Conservation (phyloP, 2,113 vertebrate species). For the Onychostoma macrolepis region DNA sequence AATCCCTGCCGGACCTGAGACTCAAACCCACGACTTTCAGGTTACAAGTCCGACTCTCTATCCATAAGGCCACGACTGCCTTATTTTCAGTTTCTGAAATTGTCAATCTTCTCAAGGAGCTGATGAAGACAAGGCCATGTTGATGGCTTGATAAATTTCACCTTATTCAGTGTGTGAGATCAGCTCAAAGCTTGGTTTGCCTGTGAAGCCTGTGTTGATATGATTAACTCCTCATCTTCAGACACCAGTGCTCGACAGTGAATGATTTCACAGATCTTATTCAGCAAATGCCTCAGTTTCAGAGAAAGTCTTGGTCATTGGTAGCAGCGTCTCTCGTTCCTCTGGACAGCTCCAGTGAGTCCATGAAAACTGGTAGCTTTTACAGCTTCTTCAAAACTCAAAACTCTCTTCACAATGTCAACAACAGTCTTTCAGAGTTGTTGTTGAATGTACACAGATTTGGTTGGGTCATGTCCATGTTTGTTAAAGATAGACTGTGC, state of each 20-base stretch:
- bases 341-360: slow-evolving; percentile 48
- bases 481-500: slow-evolving; percentile 51
- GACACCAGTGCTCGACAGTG: slow-evolving; percentile 48
- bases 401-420: slow-evolving; percentile 25
- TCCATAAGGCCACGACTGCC: too few relatives aligned
- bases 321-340: slow-evolving; percentile 33
- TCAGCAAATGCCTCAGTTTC: slow-evolving; percentile 40
- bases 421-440: slow-evolving; percentile 25
- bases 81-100: slow-evolving; percentile 17
- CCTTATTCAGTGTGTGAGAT: not conserved
- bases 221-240: not conserved
- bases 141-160: not conserved
- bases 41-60: too few relatives aligned
- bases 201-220: slow-evolving; percentile 16
- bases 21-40: too few relatives aligned
- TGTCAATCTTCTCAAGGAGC: slow-evolving; percentile 4
- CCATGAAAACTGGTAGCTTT: slow-evolving; percentile 40
- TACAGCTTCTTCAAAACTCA: slow-evolving; percentile 50
- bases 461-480: slow-evolving; percentile 50
- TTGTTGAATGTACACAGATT: slow-evolving; percentile 47
- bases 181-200: not conserved
- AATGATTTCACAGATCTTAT: slow-evolving; percentile 54
- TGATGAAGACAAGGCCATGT: slow-evolving; percentile 37
- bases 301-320: slow-evolving; percentile 48
- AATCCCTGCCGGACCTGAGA: too few relatives aligned